Percentiles rank a stretch among this genome's conserved stretches.
These are phyloP conservation scores for Onychomys arenicola DNA, from an alignment of 2,797 vertebrate species.

Conservation along the genomic window DNA sequence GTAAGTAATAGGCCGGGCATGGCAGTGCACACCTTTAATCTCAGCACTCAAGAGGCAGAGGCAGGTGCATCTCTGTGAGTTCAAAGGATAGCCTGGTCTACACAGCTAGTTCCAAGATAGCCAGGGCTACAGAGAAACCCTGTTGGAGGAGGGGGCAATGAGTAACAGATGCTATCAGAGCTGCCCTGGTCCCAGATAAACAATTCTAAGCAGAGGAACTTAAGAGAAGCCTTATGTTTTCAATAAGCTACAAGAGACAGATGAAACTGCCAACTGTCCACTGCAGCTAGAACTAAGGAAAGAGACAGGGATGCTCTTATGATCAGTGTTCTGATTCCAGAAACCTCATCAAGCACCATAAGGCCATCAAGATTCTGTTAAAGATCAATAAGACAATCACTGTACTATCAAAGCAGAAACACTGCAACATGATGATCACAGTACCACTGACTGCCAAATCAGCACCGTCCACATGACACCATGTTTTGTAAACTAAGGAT, in stretches of 20 bases:
- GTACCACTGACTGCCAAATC: not conserved
- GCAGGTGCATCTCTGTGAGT: not conserved
- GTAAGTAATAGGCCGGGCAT: not conserved
- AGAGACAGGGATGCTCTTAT: not conserved
- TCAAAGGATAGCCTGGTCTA: not conserved
- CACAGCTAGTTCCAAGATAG: not conserved
- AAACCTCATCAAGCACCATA: not conserved
- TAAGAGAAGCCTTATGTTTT: not conserved
- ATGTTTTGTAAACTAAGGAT: not conserved
- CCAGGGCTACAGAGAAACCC: not conserved
- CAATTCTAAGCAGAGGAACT: not conserved
- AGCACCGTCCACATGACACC: not conserved
- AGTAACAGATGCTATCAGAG: not conserved
- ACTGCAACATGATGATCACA: not conserved
- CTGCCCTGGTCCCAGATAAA: not conserved
- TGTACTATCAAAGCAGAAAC: not conserved
- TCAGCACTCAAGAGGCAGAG: not conserved
- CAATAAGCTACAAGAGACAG: not conserved
- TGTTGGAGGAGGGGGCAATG: too few species aligned
- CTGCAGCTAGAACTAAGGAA: not conserved
- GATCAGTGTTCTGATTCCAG: not conserved
- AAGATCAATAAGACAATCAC: not conserved
- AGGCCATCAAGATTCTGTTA: not conserved
- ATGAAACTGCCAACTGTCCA: not conserved
- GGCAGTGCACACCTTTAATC: not conserved